Percentiles rank a stretch among this genome's conserved stretches.
phyloP scores from a whole-genome alignment of 2,888 invertebrate genomes.

The Subacronicta megacephala region DNA sequence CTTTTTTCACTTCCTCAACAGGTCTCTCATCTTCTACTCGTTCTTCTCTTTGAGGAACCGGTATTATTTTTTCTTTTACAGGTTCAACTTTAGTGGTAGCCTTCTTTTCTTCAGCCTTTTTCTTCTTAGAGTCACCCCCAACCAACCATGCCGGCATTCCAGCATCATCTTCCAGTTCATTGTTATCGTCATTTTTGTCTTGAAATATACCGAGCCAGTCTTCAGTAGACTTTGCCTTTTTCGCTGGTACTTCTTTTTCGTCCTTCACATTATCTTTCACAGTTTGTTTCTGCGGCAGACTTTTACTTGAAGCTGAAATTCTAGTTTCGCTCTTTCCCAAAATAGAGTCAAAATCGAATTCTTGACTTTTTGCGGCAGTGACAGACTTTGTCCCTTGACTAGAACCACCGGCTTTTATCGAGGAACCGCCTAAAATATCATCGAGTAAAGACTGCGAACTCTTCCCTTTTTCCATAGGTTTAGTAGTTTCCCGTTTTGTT shows the following conservation, averaged over 20 bases:
- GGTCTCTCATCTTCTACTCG: slow-evolving; percentile 43
- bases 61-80: slow-evolving; percentile 50
- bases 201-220: slow-evolving; percentile 87
- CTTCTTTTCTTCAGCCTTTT: slow-evolving; percentile 64
- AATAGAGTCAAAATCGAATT: slow-evolving; percentile 78
- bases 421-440: slow-evolving; percentile 88
- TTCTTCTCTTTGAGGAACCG: slow-evolving; percentile 44
- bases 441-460: slow-evolving; percentile 85
- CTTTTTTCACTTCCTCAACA: slow-evolving; percentile 26
- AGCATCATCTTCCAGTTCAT: slow-evolving; percentile 65
- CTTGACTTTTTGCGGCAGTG: slow-evolving; percentile 72
- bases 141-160: slow-evolving; percentile 83
- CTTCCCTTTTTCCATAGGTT: slow-evolving; percentile 75
- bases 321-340: slow-evolving; percentile 74
- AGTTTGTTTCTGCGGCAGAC: slow-evolving; percentile 56
- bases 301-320: slow-evolving; percentile 60
- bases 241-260: slow-evolving; percentile 61
- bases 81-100: slow-evolving; percentile 38
- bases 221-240: slow-evolving; percentile 71
- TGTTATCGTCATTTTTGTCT: slow-evolving; percentile 69
- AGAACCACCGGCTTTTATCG: slow-evolving; percentile 65
- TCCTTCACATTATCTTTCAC: slow-evolving; percentile 66
- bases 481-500: slow-evolving; percentile 67
- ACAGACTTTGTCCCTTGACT: slow-evolving; percentile 63
- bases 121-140: slow-evolving; percentile 73